These are phyloP conservation scores for Bedellia somnulentella DNA, from an alignment of 2,888 invertebrate genomes.

Conservation along the genomic window DNA sequence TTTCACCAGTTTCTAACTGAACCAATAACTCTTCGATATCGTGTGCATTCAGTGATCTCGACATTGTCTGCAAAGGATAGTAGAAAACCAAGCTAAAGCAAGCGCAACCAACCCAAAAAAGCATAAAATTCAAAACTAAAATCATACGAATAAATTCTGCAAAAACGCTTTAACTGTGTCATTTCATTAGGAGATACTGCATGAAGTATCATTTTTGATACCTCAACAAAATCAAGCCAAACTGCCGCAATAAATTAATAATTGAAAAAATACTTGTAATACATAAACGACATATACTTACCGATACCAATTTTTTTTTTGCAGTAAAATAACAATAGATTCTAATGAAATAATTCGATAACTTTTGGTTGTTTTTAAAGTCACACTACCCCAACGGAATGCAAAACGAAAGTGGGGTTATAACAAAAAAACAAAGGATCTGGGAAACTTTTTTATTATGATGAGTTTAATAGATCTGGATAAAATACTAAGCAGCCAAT, in stretches of 20 bases:
- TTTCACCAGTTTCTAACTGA: slow-evolving; percentile 3
- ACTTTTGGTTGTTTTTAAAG: neutral
- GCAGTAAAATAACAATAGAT: too few relatives aligned
- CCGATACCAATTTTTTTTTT: too few relatives aligned
- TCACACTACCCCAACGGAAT: neutral
- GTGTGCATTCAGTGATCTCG: neutral
- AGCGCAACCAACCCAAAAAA: neutral
- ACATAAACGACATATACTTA: too few relatives aligned
- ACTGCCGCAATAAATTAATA: too few relatives aligned
- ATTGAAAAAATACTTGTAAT: too few relatives aligned
- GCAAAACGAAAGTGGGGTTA: neutral
- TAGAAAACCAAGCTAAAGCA: neutral
- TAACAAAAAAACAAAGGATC: neutral
- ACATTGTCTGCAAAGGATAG: slow-evolving; percentile 1
- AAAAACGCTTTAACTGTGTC: neutral
- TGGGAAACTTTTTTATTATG: neutral
- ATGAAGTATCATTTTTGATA: neutral
- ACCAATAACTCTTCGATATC: neutral
- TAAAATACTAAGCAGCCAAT: neutral
- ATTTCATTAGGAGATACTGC: neutral
- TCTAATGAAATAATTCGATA: neutral
- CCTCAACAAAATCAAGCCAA: neutral
- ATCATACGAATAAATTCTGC: neutral
- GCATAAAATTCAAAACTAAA: neutral
- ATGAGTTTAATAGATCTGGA: neutral